Conservation (phyloP, 2,113 vertebrate species). For the Micronisus gabar region DNA sequence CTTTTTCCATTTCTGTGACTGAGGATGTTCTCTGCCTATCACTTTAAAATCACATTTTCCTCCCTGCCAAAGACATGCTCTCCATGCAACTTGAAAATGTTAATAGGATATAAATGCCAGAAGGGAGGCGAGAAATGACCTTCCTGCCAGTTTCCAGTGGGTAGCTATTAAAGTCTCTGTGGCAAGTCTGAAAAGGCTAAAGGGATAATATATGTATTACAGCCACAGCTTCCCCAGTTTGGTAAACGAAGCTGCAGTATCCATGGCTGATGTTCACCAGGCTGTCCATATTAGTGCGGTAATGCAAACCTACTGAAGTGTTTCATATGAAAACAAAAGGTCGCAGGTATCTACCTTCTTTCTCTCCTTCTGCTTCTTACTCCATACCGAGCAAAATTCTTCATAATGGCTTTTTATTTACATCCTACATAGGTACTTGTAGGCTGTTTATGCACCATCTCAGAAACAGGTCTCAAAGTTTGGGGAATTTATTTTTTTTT, state of each 20-base stretch:
- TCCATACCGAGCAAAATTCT: background rate
- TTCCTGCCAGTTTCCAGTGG: slow-evolving; percentile 29
- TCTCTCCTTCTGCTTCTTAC: background rate
- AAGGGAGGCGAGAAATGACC: background rate
- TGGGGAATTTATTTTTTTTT: background rate
- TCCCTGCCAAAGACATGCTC: background rate
- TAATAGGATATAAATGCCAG: slow-evolving; percentile 1
- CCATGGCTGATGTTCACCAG: background rate
- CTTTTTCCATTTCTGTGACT: background rate
- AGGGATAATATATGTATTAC: background rate
- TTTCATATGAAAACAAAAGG: background rate
- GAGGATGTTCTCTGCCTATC: background rate
- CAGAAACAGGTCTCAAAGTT: slow-evolving; percentile 17
- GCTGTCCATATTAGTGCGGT: accelerated
- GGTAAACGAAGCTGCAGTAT: background rate
- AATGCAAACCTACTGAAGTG: background rate
- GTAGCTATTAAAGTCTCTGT: slow-evolving; percentile 32
- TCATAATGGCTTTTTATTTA: background rate
- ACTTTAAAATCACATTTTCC: slow-evolving; percentile 21
- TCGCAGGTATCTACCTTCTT: background rate
- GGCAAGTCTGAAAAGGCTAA: background rate
- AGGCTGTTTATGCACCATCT: background rate
- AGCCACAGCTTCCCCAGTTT: background rate
- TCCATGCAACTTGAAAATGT: slow-evolving; percentile 3
- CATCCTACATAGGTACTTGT: background rate